Evolutionary conservation across 2,888 invertebrate genomes (phyloP), one percentile per base, ranked within the genome.

Genomic region (Macrostomum cliftonense): DNA sequence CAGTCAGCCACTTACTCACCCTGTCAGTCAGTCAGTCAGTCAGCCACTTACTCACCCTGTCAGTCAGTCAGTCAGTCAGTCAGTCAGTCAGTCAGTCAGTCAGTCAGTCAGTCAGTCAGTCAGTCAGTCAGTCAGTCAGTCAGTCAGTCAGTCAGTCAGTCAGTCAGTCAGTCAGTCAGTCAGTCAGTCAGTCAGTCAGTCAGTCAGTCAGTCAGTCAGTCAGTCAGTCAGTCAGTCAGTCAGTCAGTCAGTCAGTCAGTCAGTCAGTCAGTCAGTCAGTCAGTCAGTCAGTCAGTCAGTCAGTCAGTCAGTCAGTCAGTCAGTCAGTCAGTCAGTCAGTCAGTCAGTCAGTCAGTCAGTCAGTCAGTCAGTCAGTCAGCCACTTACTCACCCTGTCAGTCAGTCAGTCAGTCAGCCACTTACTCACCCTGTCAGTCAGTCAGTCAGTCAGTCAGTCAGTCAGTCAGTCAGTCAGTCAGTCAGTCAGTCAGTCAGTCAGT

Each of bases 211-310:
- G 38, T 38, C 38, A 28, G 9, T 7, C 28, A 7, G 9, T 7
- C 2, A 40, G 2, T 2, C 40, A 40, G 40, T 40, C 2, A 40
- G 9, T 40, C 40, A 40, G 40, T 40, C 40, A 7, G 2, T 40
- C 40, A 43, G 40, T 40, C 40, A 40, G 40, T 40, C 40, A 40
- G 40, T 40, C 40, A 40, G 40, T 40, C 40, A 40, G 40, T 40
- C 40, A 40, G 40, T 40, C 40, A 40, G 40, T 40, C 40, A 40
- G 40, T 40, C 40, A 40, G 40, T 40, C 40, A 40, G 40, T 40
- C 40, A 40, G 40, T 40, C 40, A 40, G 40, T 40, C 40, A 40
- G 40, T 40, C 40, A 40, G 40, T 40, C 40, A 40, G 40, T 40
- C 40, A 40, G 40, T 40, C 40, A 40, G 40, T 40, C 40, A 40